phyloP scores from a whole-genome alignment of 2,113 vertebrate genomes.

The Cathartes aura region DNA sequence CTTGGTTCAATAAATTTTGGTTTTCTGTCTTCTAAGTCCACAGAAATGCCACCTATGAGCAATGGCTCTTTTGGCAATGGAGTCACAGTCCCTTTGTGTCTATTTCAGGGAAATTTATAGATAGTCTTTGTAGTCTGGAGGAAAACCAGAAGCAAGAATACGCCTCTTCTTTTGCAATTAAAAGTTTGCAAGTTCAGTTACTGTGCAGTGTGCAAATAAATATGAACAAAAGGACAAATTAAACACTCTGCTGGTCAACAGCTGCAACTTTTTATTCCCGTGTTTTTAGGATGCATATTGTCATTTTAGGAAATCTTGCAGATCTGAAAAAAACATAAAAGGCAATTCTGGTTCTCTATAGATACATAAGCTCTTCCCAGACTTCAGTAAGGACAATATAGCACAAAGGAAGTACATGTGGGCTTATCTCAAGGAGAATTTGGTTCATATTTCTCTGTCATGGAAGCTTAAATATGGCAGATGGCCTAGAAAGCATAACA shows the following conservation, averaged over 20 bases:
- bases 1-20: neutral
- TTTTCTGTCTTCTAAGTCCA: neutral
- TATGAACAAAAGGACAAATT: neutral
- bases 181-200: neutral
- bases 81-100: neutral
- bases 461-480: neutral
- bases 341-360: neutral
- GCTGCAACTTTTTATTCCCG: neutral
- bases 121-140: neutral
- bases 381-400: neutral
- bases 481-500: neutral
- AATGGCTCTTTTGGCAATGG: neutral
- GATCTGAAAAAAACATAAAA: neutral
- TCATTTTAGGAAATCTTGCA: neutral
- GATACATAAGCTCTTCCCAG: neutral
- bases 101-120: neutral
- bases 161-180: neutral
- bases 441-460: neutral
- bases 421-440: neutral
- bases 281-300: neutral
- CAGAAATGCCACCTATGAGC: neutral
- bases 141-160: neutral
- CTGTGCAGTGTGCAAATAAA: neutral
- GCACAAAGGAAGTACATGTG: neutral
- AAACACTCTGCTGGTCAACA: neutral